phyloP scores from a whole-genome alignment of 2,113 vertebrate genomes.

The Phoenicopterus ruber region DNA sequence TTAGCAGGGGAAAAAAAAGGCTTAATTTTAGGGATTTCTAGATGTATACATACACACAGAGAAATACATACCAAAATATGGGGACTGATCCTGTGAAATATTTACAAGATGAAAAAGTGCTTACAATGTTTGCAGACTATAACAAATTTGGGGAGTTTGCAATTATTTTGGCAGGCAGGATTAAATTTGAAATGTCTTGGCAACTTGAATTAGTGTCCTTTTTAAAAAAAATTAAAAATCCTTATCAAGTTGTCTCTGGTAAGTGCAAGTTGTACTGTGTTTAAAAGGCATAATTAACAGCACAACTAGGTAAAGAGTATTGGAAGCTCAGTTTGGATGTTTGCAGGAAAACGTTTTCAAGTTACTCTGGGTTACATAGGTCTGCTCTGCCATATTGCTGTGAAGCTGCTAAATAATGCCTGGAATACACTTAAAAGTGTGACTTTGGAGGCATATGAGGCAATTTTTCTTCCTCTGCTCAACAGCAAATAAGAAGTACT shows the following conservation, averaged over 20 bases:
- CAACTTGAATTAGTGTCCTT: not conserved
- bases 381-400: not conserved
- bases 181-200: not conserved
- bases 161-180: not conserved
- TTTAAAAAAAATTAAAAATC: not conserved
- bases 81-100: not conserved
- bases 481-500: not conserved
- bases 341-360: not conserved
- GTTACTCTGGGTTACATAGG: not conserved
- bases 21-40: not conserved
- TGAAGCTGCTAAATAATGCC: not conserved
- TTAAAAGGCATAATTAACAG: not conserved
- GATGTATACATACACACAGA: fast-evolving
- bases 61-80: not conserved
- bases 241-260: not conserved
- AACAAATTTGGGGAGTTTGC: not conserved
- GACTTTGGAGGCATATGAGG: not conserved
- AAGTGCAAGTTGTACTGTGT: not conserved
- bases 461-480: not conserved
- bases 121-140: not conserved
- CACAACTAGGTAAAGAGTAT: not conserved
- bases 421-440: not conserved
- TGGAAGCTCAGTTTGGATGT: not conserved
- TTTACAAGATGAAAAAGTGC: not conserved
- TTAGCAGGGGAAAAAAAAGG: fast-evolving